These are phyloP conservation scores for Hemiprocne comata DNA, from an alignment of 2,113 vertebrate species.

Conservation along the genomic window DNA sequence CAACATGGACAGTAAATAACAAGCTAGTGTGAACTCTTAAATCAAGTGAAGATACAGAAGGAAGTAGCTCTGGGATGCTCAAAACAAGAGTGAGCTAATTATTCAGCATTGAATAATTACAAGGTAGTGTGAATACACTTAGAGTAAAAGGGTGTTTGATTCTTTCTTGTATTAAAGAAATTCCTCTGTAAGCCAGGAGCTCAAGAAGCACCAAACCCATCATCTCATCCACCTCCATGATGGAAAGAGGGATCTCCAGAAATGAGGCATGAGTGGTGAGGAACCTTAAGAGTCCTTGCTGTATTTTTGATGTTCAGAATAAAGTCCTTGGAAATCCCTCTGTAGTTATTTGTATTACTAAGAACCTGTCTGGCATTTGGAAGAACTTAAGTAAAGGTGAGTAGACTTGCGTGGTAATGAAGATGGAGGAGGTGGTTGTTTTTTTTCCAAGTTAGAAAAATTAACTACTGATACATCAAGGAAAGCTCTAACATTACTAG, in stretches of 20 bases:
- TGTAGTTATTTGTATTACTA: background rate
- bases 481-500: background rate
- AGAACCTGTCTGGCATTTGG: background rate
- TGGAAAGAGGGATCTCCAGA: background rate
- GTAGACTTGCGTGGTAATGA: background rate
- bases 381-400: background rate
- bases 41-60: background rate
- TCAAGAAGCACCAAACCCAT: background rate
- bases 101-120: background rate
- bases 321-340: background rate
- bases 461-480: background rate
- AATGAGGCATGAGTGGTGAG: background rate
- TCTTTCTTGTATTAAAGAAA: background rate
- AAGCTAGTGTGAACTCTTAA: background rate
- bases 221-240: rapidly evolving
- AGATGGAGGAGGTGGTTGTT: background rate
- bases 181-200: background rate
- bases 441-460: background rate
- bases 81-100: background rate
- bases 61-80: background rate
- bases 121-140: background rate
- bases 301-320: background rate
- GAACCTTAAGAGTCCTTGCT: background rate
- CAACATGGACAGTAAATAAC: background rate
- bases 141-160: background rate